Percentiles rank a stretch among this genome's conserved stretches.
Evolutionary conservation across 1,140 invertebrate species (phyloP).

Genomic region (Andrena cerasifolii): DNA sequence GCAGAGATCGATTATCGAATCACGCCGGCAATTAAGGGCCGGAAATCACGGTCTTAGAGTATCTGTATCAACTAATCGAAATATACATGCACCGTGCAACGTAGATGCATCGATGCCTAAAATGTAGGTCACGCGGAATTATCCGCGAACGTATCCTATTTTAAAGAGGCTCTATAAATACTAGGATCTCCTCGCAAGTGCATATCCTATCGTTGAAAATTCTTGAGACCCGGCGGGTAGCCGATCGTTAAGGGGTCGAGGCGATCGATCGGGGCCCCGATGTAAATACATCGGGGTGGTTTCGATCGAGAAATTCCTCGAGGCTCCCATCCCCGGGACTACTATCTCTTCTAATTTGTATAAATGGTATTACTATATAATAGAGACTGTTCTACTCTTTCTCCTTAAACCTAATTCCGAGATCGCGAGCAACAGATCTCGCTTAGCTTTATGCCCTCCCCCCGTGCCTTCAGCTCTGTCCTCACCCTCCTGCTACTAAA

Average conservation of each 20-base stretch:
- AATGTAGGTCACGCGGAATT: conserved; percentile 26
- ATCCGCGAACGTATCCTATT: conserved; percentile 17
- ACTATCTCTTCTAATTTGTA: no score
- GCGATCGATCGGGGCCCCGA: conserved; percentile 2
- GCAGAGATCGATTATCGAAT: conserved; percentile 7
- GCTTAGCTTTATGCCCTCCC: no score
- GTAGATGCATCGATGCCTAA: neutral
- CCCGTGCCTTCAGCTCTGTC: no score
- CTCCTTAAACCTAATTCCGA: no score
- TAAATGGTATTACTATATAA: no score
- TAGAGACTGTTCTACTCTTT: no score
- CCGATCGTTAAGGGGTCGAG: neutral
- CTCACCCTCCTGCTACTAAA: no score
- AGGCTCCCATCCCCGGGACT: no score
- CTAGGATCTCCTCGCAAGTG: neutral
- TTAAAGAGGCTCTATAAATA: conserved; percentile 26
- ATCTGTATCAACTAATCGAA: conserved; percentile 36
- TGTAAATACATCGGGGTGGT: conserved; percentile 6
- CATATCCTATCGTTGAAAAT: neutral
- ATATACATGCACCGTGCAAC: neutral
- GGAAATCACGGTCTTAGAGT: conserved; percentile 31
- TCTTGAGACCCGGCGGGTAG: conserved; percentile 1
- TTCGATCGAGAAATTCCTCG: no score
- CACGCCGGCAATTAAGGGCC: conserved; percentile 17
- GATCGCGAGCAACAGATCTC: no score